Percentiles rank a stretch among this genome's conserved stretches.
phyloP scores from a whole-genome alignment of 2,113 vertebrate genomes.

The Rhinoptilus africanus region DNA sequence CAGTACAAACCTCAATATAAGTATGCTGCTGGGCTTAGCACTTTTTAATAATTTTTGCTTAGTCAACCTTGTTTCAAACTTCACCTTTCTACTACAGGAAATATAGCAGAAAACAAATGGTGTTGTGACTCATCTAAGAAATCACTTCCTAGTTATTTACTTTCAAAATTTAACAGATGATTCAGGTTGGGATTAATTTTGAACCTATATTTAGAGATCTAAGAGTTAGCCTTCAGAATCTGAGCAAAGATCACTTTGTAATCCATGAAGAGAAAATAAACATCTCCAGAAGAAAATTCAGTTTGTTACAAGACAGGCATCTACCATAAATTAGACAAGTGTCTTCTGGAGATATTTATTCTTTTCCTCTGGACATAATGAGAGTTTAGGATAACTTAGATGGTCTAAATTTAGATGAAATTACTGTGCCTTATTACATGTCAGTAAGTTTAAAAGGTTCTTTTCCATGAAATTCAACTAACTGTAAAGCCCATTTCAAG shows the following conservation, averaged over 20 bases:
- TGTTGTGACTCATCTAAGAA: neutral
- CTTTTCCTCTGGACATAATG: neutral
- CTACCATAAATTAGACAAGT: neutral
- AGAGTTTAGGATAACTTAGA: neutral
- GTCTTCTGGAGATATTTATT: neutral
- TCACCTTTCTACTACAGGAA: neutral
- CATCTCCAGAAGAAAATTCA: neutral
- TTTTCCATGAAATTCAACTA: neutral
- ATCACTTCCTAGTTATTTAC: neutral
- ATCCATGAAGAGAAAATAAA: neutral
- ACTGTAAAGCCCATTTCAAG: neutral
- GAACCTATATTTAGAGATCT: neutral
- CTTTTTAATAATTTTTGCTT: neutral
- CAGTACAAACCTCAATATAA: neutral
- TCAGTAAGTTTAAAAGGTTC: neutral
- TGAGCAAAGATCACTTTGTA: neutral
- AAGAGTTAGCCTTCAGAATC: neutral
- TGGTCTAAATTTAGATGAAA: constrained; percentile 1
- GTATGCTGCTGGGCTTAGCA: neutral
- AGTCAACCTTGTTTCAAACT: neutral
- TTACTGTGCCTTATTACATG: neutral
- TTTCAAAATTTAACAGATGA: neutral
- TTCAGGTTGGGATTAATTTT: neutral
- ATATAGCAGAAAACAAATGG: neutral
- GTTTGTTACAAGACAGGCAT: neutral